A percentile compares a stretch with the other conserved stretches of the same genome.
phyloP scores from a whole-genome alignment of 2,888 invertebrate genomes.

The Drosophila recens region DNA sequence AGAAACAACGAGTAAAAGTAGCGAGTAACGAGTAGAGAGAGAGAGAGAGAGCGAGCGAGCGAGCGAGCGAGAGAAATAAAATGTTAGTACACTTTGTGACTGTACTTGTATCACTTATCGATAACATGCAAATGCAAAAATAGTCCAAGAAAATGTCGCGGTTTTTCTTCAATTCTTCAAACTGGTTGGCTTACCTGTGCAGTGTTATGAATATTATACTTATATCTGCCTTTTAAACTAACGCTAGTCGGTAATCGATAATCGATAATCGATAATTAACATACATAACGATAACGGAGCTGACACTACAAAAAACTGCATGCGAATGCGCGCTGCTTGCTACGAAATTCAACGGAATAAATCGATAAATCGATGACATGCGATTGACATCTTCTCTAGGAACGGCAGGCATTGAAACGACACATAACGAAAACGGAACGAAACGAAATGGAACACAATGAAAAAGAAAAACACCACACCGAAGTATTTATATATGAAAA shows the following conservation, averaged over 20 bases:
- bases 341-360: constrained; percentile 36
- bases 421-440: constrained; percentile 11
- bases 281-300: constrained; percentile 18
- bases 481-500: constrained; percentile 18
- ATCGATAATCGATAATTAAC: constrained; percentile 12
- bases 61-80: neutral
- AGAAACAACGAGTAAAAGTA: constrained; percentile 38
- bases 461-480: constrained; percentile 45
- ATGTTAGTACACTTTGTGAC: constrained; percentile 30
- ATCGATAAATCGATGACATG: constrained; percentile 10
- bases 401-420: constrained; percentile 34
- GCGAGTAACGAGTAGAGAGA: constrained; percentile 31
- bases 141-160: constrained; percentile 6
- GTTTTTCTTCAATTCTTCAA: constrained; percentile 32
- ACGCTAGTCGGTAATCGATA: constrained; percentile 7
- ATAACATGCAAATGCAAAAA: constrained; percentile 38
- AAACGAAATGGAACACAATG: constrained; percentile 34
- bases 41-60: neutral
- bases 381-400: constrained; percentile 1
- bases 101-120: constrained; percentile 17
- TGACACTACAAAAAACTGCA: constrained; percentile 43
- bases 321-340: constrained; percentile 74
- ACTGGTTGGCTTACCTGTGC: constrained; percentile 60
- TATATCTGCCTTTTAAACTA: constrained; percentile 46
- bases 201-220: constrained; percentile 26